Evolutionary conservation across 2,888 invertebrate genomes (phyloP).

Genomic region (Plebejus melissa): DNA sequence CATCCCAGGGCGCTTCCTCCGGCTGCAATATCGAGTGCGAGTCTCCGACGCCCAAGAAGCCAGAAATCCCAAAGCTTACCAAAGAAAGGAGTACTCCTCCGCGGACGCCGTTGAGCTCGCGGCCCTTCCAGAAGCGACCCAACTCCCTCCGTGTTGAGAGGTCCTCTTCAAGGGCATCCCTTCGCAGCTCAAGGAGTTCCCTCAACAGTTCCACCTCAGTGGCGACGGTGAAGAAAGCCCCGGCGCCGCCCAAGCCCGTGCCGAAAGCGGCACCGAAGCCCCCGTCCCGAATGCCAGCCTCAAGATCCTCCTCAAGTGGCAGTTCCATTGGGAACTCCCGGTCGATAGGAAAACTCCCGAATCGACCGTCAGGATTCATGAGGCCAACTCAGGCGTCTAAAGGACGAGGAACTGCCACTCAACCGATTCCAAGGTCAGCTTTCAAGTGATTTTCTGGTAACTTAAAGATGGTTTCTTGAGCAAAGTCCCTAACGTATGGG

Average conservation of each 20-base stretch:
- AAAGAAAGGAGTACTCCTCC: slow-evolving; percentile 70
- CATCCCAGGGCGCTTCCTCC: slow-evolving; percentile 91
- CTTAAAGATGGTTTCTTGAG: background rate
- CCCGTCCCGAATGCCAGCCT: slow-evolving; percentile 65
- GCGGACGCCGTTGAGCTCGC: slow-evolving; percentile 57
- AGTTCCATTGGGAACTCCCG: slow-evolving; percentile 72
- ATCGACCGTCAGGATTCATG: slow-evolving; percentile 85
- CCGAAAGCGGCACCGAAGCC: slow-evolving; percentile 74
- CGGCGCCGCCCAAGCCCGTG: slow-evolving; percentile 65
- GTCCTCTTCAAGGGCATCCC: slow-evolving; percentile 87
- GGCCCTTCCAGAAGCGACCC: slow-evolving; percentile 55
- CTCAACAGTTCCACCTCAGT: slow-evolving; percentile 89
- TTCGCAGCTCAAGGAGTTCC: slow-evolving; percentile 90
- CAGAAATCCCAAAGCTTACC: slow-evolving; percentile 70
- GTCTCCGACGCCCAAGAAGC: slow-evolving; percentile 72
- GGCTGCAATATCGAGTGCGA: slow-evolving; percentile 84
- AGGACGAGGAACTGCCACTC: slow-evolving; percentile 78
- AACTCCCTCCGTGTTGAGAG: slow-evolving; percentile 83
- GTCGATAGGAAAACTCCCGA: slow-evolving; percentile 59
- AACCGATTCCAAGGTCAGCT: slow-evolving; percentile 38
- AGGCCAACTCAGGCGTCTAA: slow-evolving; percentile 91
- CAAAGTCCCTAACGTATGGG: background rate
- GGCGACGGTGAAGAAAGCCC: slow-evolving; percentile 86
- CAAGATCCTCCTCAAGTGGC: slow-evolving; percentile 68
- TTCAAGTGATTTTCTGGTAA: slow-evolving; percentile 9